Conservation (phyloP, 2,113 vertebrate species). For the Alaudala cheleensis region DNA sequence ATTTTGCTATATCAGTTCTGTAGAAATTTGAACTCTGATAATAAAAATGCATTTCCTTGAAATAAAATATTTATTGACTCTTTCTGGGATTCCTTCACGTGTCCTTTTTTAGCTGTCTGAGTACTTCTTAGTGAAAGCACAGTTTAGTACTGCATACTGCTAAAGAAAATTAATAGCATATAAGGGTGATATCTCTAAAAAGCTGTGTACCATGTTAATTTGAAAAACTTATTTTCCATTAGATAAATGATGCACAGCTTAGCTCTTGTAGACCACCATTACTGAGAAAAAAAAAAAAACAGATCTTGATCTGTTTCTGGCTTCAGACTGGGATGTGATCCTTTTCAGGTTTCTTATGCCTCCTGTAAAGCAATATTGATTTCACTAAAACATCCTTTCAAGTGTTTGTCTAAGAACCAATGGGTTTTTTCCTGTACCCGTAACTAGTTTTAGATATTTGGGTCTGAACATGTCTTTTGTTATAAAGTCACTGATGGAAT, state of each 20-base stretch:
- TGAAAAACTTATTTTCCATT: neutral
- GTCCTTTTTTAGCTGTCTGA: neutral
- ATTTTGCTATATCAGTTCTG: neutral
- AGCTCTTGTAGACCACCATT: neutral
- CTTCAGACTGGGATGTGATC: neutral
- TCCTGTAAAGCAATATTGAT: neutral
- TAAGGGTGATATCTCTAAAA: neutral
- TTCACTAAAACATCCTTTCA: neutral
- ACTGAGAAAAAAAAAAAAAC: too few relatives aligned
- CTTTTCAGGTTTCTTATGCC: neutral
- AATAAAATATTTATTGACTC: neutral
- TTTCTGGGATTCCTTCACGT: neutral
- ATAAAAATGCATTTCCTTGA: neutral
- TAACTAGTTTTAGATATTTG: neutral
- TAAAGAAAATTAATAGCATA: neutral
- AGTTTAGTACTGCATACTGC: neutral
- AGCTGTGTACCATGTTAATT: neutral
- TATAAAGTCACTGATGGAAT: neutral
- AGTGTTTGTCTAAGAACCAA: neutral
- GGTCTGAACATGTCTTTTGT: neutral
- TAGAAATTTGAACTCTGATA: neutral
- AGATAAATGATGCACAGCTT: neutral
- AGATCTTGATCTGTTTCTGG: neutral
- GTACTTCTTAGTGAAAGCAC: neutral
- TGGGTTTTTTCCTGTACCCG: rapidly evolving